Base-by-base conservation (phyloP, 1,140 invertebrate genomes). In the Coelopa frigida region DNA sequence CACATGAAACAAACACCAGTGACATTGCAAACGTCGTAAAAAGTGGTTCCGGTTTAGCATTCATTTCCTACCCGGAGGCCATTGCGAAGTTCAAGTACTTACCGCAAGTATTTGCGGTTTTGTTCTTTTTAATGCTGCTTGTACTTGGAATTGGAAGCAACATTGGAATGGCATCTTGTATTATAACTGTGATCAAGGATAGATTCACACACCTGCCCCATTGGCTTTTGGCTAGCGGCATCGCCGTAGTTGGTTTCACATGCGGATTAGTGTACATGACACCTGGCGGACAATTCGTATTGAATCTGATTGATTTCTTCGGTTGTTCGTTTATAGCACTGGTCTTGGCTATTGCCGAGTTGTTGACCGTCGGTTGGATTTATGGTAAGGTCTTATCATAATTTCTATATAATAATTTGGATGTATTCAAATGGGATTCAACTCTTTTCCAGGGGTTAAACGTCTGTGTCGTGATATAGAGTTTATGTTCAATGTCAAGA, bases 81-180 rank as follows among this genome's bases (percentile, higher is more conserved):
- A 85, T 94, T 39, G 78, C 85, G 5, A 87, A 89, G 66, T 87
- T 92, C 53, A 79, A 79, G 3, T 72, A 77, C 35, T 70, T 86
- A 39, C 87, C 87, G 1, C 85, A 88, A 72, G 77, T 86, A 63
- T 94, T 94, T 72, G 76, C 90, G 0, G 80, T 89, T 3, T 69
- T 94, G 1, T 94, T 94, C 73, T 95, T 94, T 72, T 66, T 92
- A 6, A 91, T 91, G 87, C 75, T 91, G 59, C 81, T 87, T 36
- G 80, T 87, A 0, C 63, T 92, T 41, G 88, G 85, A 29, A 39
- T 49, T 14, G 47, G 47, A 20, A 49, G 47, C 42, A 79, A 82
- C 24, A 80, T 84, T 2, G 82, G 81, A 3, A 75, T 87, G 50
- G 74, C 78, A 11, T 78, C 78, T 23, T 75, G 75, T 26, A 68